Conservation (phyloP, 2,797 vertebrate genomes). For the Knipowitschia caucasica region DNA sequence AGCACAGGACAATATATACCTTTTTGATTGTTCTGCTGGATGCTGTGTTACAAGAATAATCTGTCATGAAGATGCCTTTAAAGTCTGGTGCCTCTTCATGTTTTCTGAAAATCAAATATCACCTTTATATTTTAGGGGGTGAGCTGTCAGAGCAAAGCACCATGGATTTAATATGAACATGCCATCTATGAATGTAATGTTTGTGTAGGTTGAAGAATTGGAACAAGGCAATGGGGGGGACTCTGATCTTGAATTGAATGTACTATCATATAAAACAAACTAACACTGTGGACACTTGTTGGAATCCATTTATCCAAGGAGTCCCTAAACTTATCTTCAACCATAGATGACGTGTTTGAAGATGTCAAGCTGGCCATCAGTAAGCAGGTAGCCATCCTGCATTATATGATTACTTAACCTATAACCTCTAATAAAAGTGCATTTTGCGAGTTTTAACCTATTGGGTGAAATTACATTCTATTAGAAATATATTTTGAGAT, state of each 20-base stretch:
- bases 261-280: slow-evolving; percentile 62
- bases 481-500: too few relatives aligned
- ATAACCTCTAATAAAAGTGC: too few relatives aligned
- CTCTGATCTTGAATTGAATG: slow-evolving; percentile 78
- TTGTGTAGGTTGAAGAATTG: slow-evolving; percentile 81
- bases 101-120: slow-evolving; percentile 93
- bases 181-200: too few relatives aligned
- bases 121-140: slow-evolving; percentile 94
- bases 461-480: too few relatives aligned
- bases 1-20: slow-evolving; percentile 88
- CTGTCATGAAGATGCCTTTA: slow-evolving; percentile 88
- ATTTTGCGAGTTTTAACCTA: too few relatives aligned
- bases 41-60: slow-evolving; percentile 89
- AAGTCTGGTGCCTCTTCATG: slow-evolving; percentile 97
- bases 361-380: slow-evolving; percentile 91
- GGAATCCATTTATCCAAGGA: slow-evolving; percentile 87
- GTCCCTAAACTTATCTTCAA: slow-evolving; percentile 88
- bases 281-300: slow-evolving; percentile 84
- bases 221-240: slow-evolving; percentile 89
- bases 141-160: slow-evolving; percentile 46
- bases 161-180: too few relatives aligned
- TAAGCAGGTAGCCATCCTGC: slow-evolving; percentile 83
- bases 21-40: slow-evolving; percentile 96
- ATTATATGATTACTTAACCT: background rate
- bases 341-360: slow-evolving; percentile 89